These are phyloP conservation scores for Podarcis raffonei DNA, from an alignment of 2,113 vertebrate genomes.

Conservation along the genomic window DNA sequence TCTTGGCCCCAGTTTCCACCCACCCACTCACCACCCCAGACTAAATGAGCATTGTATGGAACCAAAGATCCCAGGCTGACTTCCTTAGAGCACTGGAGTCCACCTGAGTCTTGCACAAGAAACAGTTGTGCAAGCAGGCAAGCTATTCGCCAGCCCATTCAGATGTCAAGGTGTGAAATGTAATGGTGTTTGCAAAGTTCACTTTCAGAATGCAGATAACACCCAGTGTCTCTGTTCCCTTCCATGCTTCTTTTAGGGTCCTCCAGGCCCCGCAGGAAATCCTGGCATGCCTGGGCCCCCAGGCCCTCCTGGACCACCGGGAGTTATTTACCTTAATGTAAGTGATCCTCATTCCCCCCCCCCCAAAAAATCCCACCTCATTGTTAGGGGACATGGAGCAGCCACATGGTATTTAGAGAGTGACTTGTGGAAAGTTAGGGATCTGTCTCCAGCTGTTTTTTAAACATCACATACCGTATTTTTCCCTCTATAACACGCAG, in stretches of 20 bases:
- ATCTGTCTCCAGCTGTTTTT: neutral
- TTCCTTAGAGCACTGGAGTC: neutral
- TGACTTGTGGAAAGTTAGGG: neutral
- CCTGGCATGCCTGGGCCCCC: constrained; percentile 54
- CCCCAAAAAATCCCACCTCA: accelerated
- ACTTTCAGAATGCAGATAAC: neutral
- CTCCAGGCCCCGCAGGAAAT: constrained; percentile 52
- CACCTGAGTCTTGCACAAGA: neutral
- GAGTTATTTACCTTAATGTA: constrained; percentile 72
- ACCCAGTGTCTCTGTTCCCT: neutral
- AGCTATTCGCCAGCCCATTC: neutral
- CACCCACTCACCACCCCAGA: neutral
- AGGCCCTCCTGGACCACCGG: constrained; percentile 64
- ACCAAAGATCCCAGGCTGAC: neutral
- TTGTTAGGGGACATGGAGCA: neutral
- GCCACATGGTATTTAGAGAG: neutral
- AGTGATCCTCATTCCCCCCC: constrained; percentile 17
- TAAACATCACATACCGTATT: too few species aligned
- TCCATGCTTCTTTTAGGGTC: constrained; percentile 46
- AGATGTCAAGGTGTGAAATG: neutral
- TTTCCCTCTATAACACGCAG: too few species aligned
- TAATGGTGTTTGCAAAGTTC: neutral
- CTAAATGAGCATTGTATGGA: neutral
- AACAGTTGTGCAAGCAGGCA: neutral
- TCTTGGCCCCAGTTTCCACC: too few species aligned